Percentiles rank a stretch among this genome's conserved stretches.
These are phyloP conservation scores for Pachypsylla venusta DNA, from an alignment of 1,140 invertebrate species.

Conservation along the genomic window DNA sequence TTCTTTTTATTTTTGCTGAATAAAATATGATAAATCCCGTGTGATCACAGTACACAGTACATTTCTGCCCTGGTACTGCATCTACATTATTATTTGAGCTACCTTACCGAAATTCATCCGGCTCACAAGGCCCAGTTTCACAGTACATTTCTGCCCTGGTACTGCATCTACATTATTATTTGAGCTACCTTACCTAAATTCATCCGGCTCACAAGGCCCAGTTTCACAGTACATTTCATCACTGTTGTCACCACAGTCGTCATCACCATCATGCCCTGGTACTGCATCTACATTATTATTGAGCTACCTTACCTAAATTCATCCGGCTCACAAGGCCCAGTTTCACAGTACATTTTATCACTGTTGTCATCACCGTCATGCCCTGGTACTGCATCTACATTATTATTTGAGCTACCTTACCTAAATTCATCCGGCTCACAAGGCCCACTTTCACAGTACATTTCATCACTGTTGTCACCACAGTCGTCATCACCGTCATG, in stretches of 20 bases:
- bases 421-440: constrained; percentile 40
- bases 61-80: too few species aligned
- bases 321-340: not conserved
- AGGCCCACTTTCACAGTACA: not conserved
- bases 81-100: too few species aligned
- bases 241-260: constrained; percentile 78
- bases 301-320: too few species aligned
- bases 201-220: constrained; percentile 42
- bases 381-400: not conserved
- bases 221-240: constrained; percentile 52
- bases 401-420: too few species aligned
- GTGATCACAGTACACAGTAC: too few species aligned
- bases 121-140: too few species aligned
- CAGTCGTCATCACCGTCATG: constrained; percentile 45
- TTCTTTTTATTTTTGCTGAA: too few species aligned
- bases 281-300: too few species aligned
- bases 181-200: constrained; percentile 50
- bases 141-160: too few species aligned
- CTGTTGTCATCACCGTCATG: not conserved
- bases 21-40: too few species aligned
- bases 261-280: constrained; percentile 71
- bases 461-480: constrained; percentile 34
- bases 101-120: too few species aligned
- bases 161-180: too few species aligned
- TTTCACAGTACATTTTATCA: not conserved